Evolutionary conservation across 2,888 invertebrate genomes (phyloP).

Genomic region (Yponomeuta cagnagella): DNA sequence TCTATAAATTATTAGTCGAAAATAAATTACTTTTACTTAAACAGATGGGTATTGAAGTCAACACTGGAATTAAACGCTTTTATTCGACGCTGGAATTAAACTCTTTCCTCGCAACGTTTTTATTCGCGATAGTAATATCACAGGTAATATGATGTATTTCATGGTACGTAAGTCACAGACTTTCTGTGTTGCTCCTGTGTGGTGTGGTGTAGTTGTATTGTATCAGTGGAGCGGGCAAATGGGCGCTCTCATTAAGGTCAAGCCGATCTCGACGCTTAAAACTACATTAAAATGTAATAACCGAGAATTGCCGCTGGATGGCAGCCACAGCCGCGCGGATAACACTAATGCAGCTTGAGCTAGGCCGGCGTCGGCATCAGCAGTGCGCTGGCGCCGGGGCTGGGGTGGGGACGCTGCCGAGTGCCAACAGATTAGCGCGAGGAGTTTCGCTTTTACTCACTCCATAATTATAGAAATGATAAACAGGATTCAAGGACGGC

Average conservation of each 20-base stretch:
- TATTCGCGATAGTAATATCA: too few species aligned
- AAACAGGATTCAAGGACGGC: too few species aligned
- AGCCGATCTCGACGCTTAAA: neutral
- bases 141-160: too few species aligned
- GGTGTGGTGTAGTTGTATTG: neutral
- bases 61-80: too few species aligned
- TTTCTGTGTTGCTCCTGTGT: neutral
- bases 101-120: too few species aligned
- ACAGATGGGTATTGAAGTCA: too few species aligned
- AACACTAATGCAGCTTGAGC: neutral
- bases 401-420: neutral
- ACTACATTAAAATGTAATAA: neutral
- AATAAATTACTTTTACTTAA: too few species aligned
- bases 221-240: neutral
- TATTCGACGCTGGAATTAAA: too few species aligned
- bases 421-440: neutral
- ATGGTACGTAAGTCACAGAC: too few species aligned
- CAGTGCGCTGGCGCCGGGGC: neutral
- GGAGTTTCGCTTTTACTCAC: neutral
- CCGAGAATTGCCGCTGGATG: neutral
- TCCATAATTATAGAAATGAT: too few species aligned
- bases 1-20: too few species aligned
- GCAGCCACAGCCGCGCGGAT: neutral
- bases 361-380: neutral
- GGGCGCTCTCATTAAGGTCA: conserved; percentile 1